Evolutionary conservation across 2,888 invertebrate species (phyloP), one percentile per base, ranked within the genome.

Genomic region (Odiellus spinosus): DNA sequence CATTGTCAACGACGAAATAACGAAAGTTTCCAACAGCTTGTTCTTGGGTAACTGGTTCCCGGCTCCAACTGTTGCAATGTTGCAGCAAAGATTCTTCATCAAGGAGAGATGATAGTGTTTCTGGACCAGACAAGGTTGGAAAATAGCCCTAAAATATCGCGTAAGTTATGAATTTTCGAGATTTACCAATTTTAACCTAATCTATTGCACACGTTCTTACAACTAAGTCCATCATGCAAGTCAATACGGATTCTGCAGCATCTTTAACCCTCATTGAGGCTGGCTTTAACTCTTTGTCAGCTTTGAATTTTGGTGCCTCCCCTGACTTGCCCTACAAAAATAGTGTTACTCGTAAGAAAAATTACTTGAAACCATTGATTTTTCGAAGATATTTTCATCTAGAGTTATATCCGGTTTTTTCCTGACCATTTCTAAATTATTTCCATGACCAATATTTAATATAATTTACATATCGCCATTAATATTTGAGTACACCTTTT

Each of bases 251-350:
- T 67, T 98, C 96, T 0, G 96, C 98, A 0, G 96, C 93, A 68
- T 98, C 96, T 49, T 91, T 76, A 0, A 98, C 98, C 56, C 98
- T 73, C 82, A 93, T 86, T 0, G 96, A 96, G 0, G 90, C 95
- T 0, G 98, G 95, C 63, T 93, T 95, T 50, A 91, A 65, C 66
- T 90, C 87, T 63, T 96, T 96, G 56, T 91, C 88, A 56, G 90
- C 88, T 64, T 95, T 95, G 76, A 86, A 82, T 66, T 84, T 84
- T 0, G 87, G 77, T 11, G 80, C 77, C 61, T 91, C 91, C 6
- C 86, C 85, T 0, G 82, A 82, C 67, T 90, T 88, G 21, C 70
- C 70, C 71, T 72, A 56, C n/a, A 58, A 52, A 39, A 44, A 42
- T 14, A 40, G 18, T 42, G 10, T 42, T 11, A 3, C n/a, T 21